Base-by-base conservation (phyloP, 1,140 invertebrate genomes). In the Lepidurus apus region DNA sequence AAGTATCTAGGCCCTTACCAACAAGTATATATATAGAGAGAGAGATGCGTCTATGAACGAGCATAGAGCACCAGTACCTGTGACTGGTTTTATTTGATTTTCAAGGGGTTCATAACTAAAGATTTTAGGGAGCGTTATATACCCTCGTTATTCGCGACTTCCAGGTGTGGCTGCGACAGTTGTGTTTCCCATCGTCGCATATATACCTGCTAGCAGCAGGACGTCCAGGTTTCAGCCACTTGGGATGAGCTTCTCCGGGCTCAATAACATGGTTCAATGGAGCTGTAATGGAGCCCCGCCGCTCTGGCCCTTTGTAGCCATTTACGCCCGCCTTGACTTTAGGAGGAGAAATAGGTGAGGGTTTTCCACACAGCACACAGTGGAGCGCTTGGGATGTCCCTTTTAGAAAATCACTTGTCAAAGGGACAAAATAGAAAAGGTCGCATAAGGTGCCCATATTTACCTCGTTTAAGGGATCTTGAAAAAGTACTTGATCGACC, bases 321-420 rank as follows among this genome's bases (percentile, higher is more conserved):
- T 65, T 65, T 65, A 65, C 53, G 53, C 53, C 53, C 53, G 53
- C 53, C 53, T 65, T 65, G 53, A 65, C 53, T 65, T 65, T 65
- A 17, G 53, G 21, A 65, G 53, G 53, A 21, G 53, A 65, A 21
- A 17, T n/a, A 65, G 53, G 53, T 13, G 53, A 17, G 53, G 53
- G 13, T n/a, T 13, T 7, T n/a, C 53, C 53, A 4, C 21, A 21
- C 53, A 65, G 45, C 45, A 47, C 45, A 65, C 53, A 65, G 53
- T 21, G 6, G 45, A 47, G 17, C 45, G 45, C 45, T 34, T 34
- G 53, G 53, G 53, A 65, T 65, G 53, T 65, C 53, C 53, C 53
- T 17, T 65, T 65, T 17, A 65, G 53, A 65, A 34, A 65, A 65
- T 65, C 53, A 65, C 53, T 65, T 65, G 53, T 65, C 13, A 65